A percentile compares a stretch with the other conserved stretches of the same genome.
Evolutionary conservation across 2,888 invertebrate species (phyloP).

Genomic region (Lordiphosa fenestrarum): DNA sequence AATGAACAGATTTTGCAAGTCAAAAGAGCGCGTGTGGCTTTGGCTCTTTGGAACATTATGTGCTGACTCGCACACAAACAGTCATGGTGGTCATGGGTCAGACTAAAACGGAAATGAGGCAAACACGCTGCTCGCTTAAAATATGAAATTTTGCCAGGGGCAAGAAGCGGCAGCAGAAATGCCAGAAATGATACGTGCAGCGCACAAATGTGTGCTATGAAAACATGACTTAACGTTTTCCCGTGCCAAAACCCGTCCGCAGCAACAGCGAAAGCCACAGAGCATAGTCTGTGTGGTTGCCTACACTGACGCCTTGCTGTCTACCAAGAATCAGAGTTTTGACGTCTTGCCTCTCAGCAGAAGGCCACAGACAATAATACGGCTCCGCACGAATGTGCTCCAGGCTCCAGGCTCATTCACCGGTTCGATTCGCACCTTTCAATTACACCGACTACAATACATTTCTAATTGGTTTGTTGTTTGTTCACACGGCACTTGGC

Average conservation of each 20-base stretch:
- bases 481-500: constrained; percentile 35
- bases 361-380: constrained; percentile 31
- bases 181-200: constrained; percentile 19
- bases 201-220: constrained; percentile 48
- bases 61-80: constrained; percentile 13
- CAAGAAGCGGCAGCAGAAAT: constrained; percentile 6
- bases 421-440: constrained; percentile 20
- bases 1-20: constrained; percentile 47
- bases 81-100: constrained; percentile 15
- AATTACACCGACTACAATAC: constrained; percentile 12
- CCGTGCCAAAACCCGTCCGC: no score
- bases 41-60: constrained; percentile 18
- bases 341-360: constrained; percentile 48
- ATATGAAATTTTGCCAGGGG: constrained; percentile 10
- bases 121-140: constrained; percentile 28
- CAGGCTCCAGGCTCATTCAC: constrained; percentile 13
- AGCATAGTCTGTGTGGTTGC: no score
- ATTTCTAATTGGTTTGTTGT: constrained; percentile 22
- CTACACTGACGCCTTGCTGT: constrained; percentile 61
- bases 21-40: constrained; percentile 9
- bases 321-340: constrained; percentile 54
- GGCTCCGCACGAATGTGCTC: constrained; percentile 9
- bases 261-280: no score
- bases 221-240: constrained; percentile 46
- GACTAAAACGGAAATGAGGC: constrained; percentile 37